Conservation (phyloP, 2,888 invertebrate genomes). For the Agrenia bidenticulata region DNA sequence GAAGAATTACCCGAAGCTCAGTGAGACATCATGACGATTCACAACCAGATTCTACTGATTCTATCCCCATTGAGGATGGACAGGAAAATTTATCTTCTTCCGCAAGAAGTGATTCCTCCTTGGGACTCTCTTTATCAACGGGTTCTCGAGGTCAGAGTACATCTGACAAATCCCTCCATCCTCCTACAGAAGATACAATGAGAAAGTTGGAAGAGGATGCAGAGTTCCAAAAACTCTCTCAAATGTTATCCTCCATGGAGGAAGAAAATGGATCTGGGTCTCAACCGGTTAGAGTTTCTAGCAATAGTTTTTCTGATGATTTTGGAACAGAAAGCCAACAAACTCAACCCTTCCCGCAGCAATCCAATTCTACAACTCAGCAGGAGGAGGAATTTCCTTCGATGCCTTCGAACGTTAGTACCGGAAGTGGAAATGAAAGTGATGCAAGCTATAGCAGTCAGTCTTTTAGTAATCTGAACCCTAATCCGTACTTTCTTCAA, state of each 20-base stretch:
- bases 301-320: neutral
- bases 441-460: too few relatives aligned
- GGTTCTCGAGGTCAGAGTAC: too few relatives aligned
- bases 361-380: neutral
- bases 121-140: neutral
- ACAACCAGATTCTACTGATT: constrained; percentile 21
- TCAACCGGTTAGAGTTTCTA: neutral
- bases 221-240: constrained; percentile 50
- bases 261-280: constrained; percentile 25
- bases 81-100: constrained; percentile 6
- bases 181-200: constrained; percentile 27
- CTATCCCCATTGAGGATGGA: constrained; percentile 26
- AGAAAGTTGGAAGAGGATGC: constrained; percentile 50
- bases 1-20: constrained; percentile 43
- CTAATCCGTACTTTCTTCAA: neutral
- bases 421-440: neutral
- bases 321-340: too few relatives aligned
- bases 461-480: neutral
- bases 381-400: neutral
- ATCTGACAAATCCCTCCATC: neutral
- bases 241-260: constrained; percentile 53
- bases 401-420: neutral
- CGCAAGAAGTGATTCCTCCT: neutral
- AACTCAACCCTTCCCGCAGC: neutral
- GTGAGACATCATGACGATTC: constrained; percentile 23